Evolutionary conservation across 2,113 vertebrate species (phyloP).

Genomic region (Spilogale gracilis): DNA sequence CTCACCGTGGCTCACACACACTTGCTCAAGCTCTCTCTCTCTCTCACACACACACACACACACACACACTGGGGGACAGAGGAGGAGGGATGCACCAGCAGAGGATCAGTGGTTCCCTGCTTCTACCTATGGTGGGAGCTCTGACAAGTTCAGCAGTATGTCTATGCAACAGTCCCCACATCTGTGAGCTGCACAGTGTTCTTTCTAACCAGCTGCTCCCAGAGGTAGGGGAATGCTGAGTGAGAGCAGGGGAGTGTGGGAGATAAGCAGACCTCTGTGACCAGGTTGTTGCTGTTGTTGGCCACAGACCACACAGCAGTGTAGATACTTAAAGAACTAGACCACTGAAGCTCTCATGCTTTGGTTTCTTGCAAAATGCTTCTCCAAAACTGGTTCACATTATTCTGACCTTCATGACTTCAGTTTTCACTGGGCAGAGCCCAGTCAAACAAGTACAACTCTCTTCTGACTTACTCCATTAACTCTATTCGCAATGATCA

Average conservation of each 20-base stretch:
- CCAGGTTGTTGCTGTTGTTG: fast-evolving
- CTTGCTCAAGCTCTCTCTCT: fast-evolving
- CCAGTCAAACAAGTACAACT: background rate
- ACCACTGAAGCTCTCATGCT: no score
- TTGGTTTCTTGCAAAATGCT: background rate
- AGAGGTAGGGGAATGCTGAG: background rate
- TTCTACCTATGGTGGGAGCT: fast-evolving
- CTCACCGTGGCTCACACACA: background rate
- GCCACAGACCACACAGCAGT: background rate
- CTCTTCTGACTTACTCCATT: background rate
- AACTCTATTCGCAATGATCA: background rate
- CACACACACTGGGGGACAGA: background rate
- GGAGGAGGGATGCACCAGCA: background rate
- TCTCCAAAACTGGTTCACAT: background rate
- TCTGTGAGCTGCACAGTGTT: no score
- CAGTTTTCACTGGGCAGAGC: background rate
- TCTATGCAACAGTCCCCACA: fast-evolving
- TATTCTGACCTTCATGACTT: fast-evolving
- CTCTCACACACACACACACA: background rate
- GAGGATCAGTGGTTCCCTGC: fast-evolving
- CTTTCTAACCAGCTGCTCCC: background rate
- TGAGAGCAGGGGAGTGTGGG: fast-evolving
- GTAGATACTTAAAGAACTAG: background rate
- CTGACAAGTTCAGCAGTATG: fast-evolving
- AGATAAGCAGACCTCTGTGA: fast-evolving